A percentile compares a stretch with the other conserved stretches of the same genome.
Evolutionary conservation across 2,888 invertebrate species (phyloP).

Genomic region (Microctonus brassicae): DNA sequence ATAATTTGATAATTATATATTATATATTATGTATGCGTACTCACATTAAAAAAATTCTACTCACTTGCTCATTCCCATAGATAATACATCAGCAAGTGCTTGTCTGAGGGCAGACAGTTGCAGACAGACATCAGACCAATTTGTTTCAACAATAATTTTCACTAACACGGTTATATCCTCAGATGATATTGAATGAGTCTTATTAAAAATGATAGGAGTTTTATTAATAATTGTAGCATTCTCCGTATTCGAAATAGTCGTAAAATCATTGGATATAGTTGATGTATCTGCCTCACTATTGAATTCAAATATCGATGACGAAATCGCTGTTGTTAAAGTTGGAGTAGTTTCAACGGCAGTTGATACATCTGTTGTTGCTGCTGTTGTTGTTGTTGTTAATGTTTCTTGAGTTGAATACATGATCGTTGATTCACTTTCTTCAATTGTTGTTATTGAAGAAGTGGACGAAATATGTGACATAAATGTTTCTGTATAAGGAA

Average conservation of each 20-base stretch:
- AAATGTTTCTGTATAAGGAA: background rate
- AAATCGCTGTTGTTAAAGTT: background rate
- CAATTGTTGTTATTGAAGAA: background rate
- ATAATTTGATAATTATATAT: too few species aligned
- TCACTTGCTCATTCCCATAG: constrained; percentile 52
- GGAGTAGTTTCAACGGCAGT: too few species aligned
- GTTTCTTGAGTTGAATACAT: background rate
- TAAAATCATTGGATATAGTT: background rate
- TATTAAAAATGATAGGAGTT: background rate
- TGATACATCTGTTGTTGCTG: too few species aligned
- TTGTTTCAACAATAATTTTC: constrained; percentile 59
- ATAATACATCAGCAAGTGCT: constrained; percentile 54
- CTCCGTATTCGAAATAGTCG: constrained; percentile 34
- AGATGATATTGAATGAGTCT: constrained; percentile 30
- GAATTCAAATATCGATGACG: background rate
- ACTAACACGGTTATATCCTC: constrained; percentile 55
- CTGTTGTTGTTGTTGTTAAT: too few species aligned
- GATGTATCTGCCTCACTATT: constrained; percentile 15
- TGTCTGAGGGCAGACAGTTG: constrained; percentile 51
- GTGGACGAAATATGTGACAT: background rate
- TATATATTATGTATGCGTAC: too few species aligned
- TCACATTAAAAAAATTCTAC: constrained; percentile 31
- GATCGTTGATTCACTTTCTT: background rate
- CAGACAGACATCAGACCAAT: constrained; percentile 56
- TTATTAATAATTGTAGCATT: constrained; percentile 13